Evolutionary conservation across 2,888 invertebrate genomes (phyloP).

Genomic region (Alcis repandata): DNA sequence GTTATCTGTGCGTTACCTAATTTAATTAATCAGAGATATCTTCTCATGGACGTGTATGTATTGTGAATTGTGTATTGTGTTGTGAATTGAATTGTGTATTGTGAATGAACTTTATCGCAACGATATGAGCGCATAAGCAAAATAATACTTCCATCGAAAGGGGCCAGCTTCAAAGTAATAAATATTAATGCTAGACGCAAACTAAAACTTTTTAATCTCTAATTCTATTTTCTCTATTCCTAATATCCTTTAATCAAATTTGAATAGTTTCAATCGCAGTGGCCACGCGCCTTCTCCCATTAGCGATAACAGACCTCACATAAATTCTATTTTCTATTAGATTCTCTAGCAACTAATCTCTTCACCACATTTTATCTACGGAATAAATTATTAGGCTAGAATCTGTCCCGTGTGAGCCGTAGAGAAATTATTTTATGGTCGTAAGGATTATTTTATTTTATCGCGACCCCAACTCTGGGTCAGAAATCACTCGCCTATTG

Average conservation of each 20-base stretch:
- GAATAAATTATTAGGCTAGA: constrained; percentile 77
- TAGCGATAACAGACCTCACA: constrained; percentile 72
- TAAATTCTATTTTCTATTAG: constrained; percentile 78
- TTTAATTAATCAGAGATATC: too few species aligned
- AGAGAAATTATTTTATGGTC: constrained; percentile 78
- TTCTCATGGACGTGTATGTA: too few species aligned
- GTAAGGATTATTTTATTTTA: constrained; percentile 73
- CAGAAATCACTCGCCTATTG: constrained; percentile 80
- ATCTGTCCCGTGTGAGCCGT: constrained; percentile 69
- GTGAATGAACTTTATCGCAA: background rate
- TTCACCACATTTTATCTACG: constrained; percentile 64
- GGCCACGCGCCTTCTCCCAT: constrained; percentile 74
- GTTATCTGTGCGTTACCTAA: background rate
- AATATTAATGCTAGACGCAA: constrained; percentile 22
- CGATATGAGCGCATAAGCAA: background rate
- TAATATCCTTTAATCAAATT: constrained; percentile 67
- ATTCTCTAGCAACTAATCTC: constrained; percentile 74
- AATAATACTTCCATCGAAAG: too few species aligned
- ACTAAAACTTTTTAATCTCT: constrained; percentile 41
- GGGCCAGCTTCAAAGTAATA: constrained; percentile 9
- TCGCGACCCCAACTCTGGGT: constrained; percentile 68
- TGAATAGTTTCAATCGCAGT: constrained; percentile 62
- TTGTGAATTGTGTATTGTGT: too few species aligned
- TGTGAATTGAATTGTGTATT: background rate
- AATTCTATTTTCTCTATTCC: constrained; percentile 36